These are phyloP conservation scores for Dolichomitus sp. DNA, from an alignment of 2,888 invertebrate genomes.

Conservation along the genomic window DNA sequence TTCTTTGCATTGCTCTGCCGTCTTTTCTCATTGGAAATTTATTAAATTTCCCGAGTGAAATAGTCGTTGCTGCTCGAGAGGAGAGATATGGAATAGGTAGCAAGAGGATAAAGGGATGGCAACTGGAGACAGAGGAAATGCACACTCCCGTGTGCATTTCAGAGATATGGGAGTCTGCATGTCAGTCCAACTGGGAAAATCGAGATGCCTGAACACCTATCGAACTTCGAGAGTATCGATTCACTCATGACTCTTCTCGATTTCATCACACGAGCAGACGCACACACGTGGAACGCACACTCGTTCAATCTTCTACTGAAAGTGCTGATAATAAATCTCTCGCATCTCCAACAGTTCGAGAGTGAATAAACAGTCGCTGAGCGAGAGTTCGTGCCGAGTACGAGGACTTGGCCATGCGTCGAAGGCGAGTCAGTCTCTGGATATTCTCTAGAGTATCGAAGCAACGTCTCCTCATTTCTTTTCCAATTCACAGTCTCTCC, in stretches of 20 bases:
- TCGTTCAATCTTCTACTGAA: slow-evolving; percentile 33
- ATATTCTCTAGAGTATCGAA: slow-evolving; percentile 50
- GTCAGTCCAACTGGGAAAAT: slow-evolving; percentile 30
- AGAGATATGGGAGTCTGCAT: slow-evolving; percentile 29
- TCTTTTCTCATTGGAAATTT: slow-evolving; percentile 52
- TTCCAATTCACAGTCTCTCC: background rate
- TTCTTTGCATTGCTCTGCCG: slow-evolving; percentile 26
- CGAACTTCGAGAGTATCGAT: slow-evolving; percentile 60
- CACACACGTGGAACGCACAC: slow-evolving; percentile 7
- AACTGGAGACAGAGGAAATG: slow-evolving; percentile 33
- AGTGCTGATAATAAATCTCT: slow-evolving; percentile 61
- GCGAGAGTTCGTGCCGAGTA: slow-evolving; percentile 36
- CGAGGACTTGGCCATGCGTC: slow-evolving; percentile 19
- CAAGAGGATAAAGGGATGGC: slow-evolving; percentile 14
- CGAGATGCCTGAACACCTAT: slow-evolving; percentile 55
- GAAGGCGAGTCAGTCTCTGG: slow-evolving; percentile 14
- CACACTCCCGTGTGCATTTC: slow-evolving; percentile 4
- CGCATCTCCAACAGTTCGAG: slow-evolving; percentile 40
- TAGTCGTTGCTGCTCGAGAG: slow-evolving; percentile 3
- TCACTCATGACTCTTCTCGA: slow-evolving; percentile 30
- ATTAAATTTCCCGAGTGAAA: slow-evolving; percentile 42
- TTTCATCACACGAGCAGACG: slow-evolving; percentile 1
- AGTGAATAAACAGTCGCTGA: slow-evolving; percentile 50
- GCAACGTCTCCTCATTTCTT: slow-evolving; percentile 20
- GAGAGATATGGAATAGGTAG: background rate